Evolutionary conservation across 1,140 invertebrate genomes (phyloP), one percentile per base, ranked within the genome.

Genomic region (Diachasma alloeum): DNA sequence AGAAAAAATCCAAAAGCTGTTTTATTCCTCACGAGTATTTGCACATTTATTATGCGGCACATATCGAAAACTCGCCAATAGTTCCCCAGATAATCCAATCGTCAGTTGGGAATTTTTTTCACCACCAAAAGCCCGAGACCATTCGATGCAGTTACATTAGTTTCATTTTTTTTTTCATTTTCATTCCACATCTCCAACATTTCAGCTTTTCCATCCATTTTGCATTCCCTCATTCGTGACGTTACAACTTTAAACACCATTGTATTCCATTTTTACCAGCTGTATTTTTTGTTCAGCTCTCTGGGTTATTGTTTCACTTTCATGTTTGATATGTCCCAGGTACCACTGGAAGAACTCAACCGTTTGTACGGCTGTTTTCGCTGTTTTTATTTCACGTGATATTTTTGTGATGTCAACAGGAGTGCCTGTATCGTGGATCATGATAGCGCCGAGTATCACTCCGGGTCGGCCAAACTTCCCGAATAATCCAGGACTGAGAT

Each of bases 401-500:
- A 11, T 68, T 68, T 63, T 24, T 13, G 36, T 75, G 39, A 74
- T 69, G 42, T 39, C 59, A 59, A 48, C 80, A 96, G 95, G 93
- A 83, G 90, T 91, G 75, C 95, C 96, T 22, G 92, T 96, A 26
- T 96, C 94, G 0, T 96, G 95, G 93, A 93, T 95, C 79, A 93
- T 97, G 90, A 89, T 97, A 83, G 94, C 96, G 3, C 96, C 97
- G 4, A 94, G 96, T 53, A 92, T 98, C 37, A 96, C 95, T 76
- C 97, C 97, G 0, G 93, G 93, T 83, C 92, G 94, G 74, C 92
- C 92, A 26, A 92, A 93, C 39, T 93, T 93, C 0, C 91, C 93
- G 17, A 97, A 97, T 83, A 98, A 98, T 90, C 97, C 97, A 2
- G 96, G 95, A 10, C 88, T 98, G 48, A 91, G 97, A 75, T 92